phyloP scores from a whole-genome alignment of 2,113 vertebrate genomes.

The Planiliza haematocheilus region DNA sequence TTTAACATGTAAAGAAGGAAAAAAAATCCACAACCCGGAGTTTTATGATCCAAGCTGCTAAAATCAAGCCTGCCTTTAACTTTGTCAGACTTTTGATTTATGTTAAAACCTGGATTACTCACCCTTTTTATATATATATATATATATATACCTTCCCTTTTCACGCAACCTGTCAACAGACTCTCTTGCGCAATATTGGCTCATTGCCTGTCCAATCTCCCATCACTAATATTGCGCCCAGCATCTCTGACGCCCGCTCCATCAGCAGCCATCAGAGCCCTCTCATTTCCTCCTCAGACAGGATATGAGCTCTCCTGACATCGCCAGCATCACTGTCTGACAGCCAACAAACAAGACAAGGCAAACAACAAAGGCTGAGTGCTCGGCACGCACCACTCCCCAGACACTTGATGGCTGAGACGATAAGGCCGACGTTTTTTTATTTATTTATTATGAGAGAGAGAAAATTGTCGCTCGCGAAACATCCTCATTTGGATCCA shows the following conservation, averaged over 20 bases:
- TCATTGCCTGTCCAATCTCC: slow-evolving; percentile 61
- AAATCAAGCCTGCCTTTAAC: not conserved
- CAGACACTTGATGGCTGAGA: slow-evolving; percentile 49
- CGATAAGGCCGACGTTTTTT: slow-evolving; percentile 32
- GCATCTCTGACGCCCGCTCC: slow-evolving; percentile 43
- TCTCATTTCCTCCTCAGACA: slow-evolving; percentile 76
- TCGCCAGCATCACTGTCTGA: slow-evolving; percentile 48
- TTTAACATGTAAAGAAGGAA: no score
- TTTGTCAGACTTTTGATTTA: not conserved
- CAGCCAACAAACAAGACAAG: slow-evolving; percentile 51
- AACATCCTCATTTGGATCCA: slow-evolving; percentile 44
- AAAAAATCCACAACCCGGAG: no score
- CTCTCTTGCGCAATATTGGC: slow-evolving; percentile 24
- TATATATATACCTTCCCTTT: not conserved
- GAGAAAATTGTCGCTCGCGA: slow-evolving; percentile 12
- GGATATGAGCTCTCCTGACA: slow-evolving; percentile 74
- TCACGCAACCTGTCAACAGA: slow-evolving; percentile 22
- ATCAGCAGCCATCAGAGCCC: slow-evolving; percentile 56
- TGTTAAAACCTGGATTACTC: no score
- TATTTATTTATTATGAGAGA: no score
- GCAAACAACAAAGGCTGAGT: slow-evolving; percentile 52
- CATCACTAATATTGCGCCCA: slow-evolving; percentile 69
- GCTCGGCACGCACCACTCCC: slow-evolving; percentile 41
- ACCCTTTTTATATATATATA: no score
- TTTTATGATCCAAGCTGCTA: not conserved